Evolutionary conservation across 2,888 invertebrate species (phyloP), one percentile per base, ranked within the genome.

Genomic region (Conops quadrifasciatus): DNA sequence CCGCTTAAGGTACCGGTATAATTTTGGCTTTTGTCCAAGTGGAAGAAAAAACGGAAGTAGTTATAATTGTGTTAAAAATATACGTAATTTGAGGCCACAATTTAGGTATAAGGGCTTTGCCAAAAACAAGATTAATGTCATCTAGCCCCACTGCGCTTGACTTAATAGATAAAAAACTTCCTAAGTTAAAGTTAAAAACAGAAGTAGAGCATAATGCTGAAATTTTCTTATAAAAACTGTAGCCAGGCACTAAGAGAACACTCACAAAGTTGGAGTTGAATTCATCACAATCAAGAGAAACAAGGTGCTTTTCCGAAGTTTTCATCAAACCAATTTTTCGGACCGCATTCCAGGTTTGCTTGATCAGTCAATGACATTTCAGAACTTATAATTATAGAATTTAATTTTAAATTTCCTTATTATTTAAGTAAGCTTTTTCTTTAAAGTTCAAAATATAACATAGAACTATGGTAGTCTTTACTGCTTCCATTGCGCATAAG

Each of bases 11-110:
- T 0, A 60, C 60, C 19, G 60, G 60, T 13, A 60, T 60, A 19
- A 60, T 21, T 36, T 21, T 60, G 21, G 30, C 60, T 7, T 36
- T 60, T 21, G 26, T 60, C 60, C 60, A 60, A 30, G n/a, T 30
- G 2, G 28, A 4, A 15, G 60, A 28, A 30, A 30, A 60, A 36
- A 30, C 19, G 7, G 60, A 60, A 13, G 30, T n/a, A 11, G 60
- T 60, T 7, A 60, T 28, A 16, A 60, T 60, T 15, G 2, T 60
- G n/a, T 60, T 60, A 3, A 60, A 13, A 16, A 60, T 16, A 30
- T 30, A 36, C 7, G 13, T 19, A 2, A 60, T 15, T n/a, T 19
- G 9, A 4, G 16, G 16, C 16, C 26, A 36, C 21, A 30, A 60
- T 16, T 19, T 30, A 3, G 60, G 21, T 16, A 60, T 26, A 2